A percentile compares a stretch with the other conserved stretches of the same genome.
Conservation (phyloP, 2,797 vertebrate genomes). For the Coreius guichenoti region DNA sequence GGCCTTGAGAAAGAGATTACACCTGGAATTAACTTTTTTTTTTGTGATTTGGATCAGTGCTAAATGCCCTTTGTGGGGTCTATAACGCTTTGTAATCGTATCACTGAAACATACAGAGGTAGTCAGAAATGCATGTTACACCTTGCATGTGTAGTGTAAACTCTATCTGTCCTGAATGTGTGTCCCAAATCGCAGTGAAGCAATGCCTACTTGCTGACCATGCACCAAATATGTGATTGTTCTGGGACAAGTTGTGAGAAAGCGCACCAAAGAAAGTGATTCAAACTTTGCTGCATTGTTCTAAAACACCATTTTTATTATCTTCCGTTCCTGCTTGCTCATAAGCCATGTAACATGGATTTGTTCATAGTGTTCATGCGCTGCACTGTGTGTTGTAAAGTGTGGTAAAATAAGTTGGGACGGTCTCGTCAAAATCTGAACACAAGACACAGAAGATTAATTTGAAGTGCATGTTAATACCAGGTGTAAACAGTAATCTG, state of each 20-base stretch:
- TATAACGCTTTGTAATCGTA: no score
- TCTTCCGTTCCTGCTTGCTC: not conserved
- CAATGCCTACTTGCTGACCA: not conserved
- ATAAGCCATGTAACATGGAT: not conserved
- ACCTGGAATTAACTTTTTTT: not conserved
- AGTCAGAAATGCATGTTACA: not conserved
- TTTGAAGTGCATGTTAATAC: not conserved
- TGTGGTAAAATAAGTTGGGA: not conserved
- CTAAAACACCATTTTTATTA: not conserved
- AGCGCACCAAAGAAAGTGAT: not conserved
- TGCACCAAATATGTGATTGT: not conserved
- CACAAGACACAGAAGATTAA: not conserved
- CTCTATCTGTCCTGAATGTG: not conserved
- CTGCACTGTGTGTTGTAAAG: not conserved
- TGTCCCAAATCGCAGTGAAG: not conserved
- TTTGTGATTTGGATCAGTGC: not conserved
- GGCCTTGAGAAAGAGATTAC: not conserved
- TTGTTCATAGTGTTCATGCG: not conserved
- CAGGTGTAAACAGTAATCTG: not conserved
- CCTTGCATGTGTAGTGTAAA: not conserved
- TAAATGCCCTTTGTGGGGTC: not conserved
- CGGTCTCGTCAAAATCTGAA: not conserved
- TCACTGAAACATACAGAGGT: not conserved
- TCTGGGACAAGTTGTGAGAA: not conserved
- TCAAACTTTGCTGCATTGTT: not conserved